These are phyloP conservation scores for Drosophila engyochracea DNA, from an alignment of 2,888 invertebrate species.

Conservation along the genomic window DNA sequence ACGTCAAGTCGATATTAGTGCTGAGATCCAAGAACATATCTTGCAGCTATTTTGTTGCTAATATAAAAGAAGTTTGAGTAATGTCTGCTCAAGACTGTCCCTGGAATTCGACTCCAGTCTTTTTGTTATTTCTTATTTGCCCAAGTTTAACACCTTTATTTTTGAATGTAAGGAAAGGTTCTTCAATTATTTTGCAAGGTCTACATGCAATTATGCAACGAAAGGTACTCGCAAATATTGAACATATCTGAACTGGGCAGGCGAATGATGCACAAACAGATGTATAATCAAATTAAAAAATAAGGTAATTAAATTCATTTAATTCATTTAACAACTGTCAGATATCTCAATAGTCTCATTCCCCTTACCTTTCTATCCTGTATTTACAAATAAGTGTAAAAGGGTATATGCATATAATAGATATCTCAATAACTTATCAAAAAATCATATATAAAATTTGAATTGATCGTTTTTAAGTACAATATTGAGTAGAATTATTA, in stretches of 20 bases:
- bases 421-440: not conserved
- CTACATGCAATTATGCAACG: not conserved
- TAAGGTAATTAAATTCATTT: conserved; percentile 27
- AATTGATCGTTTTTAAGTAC: not conserved
- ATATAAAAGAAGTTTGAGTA: not conserved
- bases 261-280: not conserved
- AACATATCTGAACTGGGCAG: not conserved
- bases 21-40: too few species aligned
- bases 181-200: not conserved
- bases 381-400: not conserved
- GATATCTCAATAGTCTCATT: not conserved
- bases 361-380: not conserved
- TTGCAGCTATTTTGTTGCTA: not conserved
- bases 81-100: not conserved
- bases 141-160: not conserved
- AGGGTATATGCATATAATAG: not conserved
- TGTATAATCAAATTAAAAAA: conserved; percentile 2
- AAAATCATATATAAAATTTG: not conserved
- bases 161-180: not conserved
- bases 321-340: conserved; percentile 35
- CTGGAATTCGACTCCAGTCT: not conserved
- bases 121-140: not conserved
- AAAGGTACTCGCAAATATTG: not conserved
- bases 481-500: not conserved
- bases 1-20: not conserved